Base-by-base conservation (phyloP, 2,888 invertebrate species). In the Drosophila bunnanda region DNA sequence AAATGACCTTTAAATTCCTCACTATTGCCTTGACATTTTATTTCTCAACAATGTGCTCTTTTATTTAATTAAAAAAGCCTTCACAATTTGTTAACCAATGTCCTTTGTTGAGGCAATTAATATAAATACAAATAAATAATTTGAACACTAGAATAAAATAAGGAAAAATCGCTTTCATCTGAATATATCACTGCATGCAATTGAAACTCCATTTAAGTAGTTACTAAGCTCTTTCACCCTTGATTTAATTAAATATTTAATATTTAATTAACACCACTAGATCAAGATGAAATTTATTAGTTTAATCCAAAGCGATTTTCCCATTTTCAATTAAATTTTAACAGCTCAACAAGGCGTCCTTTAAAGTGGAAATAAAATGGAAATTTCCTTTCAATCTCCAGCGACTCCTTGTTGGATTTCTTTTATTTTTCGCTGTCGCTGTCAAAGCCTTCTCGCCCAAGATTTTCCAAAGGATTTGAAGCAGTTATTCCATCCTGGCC, bases 381-480 rank as follows among this genome's bases (percentile, higher is more conserved):
- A 66, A 65, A 50, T 50, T 65, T 50, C 64, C 39, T 4, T 46
- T 60, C 39, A 64, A 41, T 20, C 50, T 69, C n/a, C 38, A 39
- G 70, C 58, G 56, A 48, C 69, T 67, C 48, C 57, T 57, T 15
- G 10, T n/a, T 34, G 34, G 67, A 67, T 69, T 56, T 69, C 38
- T 20, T 30, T 53, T 38, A 15, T 25, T 53, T 65, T 53, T 53
- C 22, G 22, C 17, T 38, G 32, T 17, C n/a, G 20, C 65, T 39
- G 65, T 64, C 66, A 67, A 55, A 55, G 66, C 32, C 20, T 46
- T 22, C 62, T 38, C n/a, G 52, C 36, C 43, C 67, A 25, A 36
- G 67, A 66, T 67, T 68, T 67, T 67, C 46, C 67, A 69, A 69
- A 56, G 70, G 67, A 67, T 67, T 67, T 67, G 58, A 69, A 34